phyloP scores from a whole-genome alignment of 2,113 vertebrate genomes.

The Clarias gariepinus region DNA sequence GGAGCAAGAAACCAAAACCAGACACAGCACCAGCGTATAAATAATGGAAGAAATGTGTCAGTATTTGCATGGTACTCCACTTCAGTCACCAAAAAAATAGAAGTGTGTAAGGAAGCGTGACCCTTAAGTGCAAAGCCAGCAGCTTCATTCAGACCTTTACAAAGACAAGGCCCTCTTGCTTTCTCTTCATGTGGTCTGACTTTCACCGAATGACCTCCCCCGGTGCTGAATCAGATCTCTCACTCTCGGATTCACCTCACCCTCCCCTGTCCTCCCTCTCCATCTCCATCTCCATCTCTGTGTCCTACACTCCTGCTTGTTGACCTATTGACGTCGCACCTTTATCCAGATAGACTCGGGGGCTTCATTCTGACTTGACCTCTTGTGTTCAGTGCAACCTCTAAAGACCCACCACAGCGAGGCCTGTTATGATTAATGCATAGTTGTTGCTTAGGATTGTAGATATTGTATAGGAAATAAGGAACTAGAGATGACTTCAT shows the following conservation, averaged over 20 bases:
- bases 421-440: not conserved
- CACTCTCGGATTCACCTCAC: conserved; percentile 1
- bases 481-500: too few species aligned
- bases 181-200: conserved; percentile 19
- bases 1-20: not conserved
- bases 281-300: not conserved
- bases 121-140: conserved; percentile 27
- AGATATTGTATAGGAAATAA: not conserved
- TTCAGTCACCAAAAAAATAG: conserved; percentile 9
- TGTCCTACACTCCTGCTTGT: conserved; percentile 27
- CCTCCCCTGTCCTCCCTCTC: conserved; percentile 13
- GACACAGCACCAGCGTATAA: not conserved
- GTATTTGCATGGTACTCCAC: not conserved
- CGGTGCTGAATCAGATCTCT: conserved; percentile 47
- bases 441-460: not conserved
- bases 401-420: conserved; percentile 13
- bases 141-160: conserved; percentile 36
- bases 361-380: conserved; percentile 48
- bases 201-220: conserved; percentile 48
- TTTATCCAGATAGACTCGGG: conserved; percentile 43
- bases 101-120: conserved; percentile 15
- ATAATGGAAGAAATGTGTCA: not conserved
- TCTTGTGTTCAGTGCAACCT: conserved; percentile 8
- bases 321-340: conserved; percentile 50
- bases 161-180: conserved; percentile 27